Conservation (phyloP, 2,888 invertebrate genomes). For the Papilio elwesi region DNA sequence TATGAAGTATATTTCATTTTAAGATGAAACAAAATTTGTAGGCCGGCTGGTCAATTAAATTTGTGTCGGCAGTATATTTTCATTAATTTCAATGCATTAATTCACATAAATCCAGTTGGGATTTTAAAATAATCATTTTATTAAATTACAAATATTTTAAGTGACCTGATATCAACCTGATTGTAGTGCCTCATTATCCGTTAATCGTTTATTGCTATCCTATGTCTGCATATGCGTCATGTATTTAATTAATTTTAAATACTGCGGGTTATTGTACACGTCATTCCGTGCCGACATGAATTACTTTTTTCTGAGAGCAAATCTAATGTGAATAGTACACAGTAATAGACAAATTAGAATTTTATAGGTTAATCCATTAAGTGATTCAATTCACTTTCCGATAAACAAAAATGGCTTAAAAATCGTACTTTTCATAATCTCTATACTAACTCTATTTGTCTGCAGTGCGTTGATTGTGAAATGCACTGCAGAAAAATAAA, state of each 20-base stretch:
- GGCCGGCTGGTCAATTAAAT: not conserved
- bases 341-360: too few relatives aligned
- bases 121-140: constrained; percentile 5
- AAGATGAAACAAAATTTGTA: constrained; percentile 6
- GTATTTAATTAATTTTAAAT: constrained; percentile 6
- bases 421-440: constrained; percentile 31
- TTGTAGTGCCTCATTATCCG: constrained; percentile 13
- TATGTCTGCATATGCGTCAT: not conserved
- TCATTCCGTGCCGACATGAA: not conserved
- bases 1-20: not conserved
- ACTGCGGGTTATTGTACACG: not conserved
- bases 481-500: constrained; percentile 37
- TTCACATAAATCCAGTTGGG: not conserved
- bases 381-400: constrained; percentile 14
- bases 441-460: constrained; percentile 34
- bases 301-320: too few relatives aligned
- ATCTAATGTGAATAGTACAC: too few relatives aligned
- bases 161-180: constrained; percentile 17
- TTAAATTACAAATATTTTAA: constrained; percentile 23
- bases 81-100: constrained; percentile 11
- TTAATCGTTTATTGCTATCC: constrained; percentile 21
- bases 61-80: not conserved
- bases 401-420: constrained; percentile 11
- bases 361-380: constrained; percentile 6
- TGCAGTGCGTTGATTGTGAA: constrained; percentile 40